Evolutionary conservation across 2,113 vertebrate genomes (phyloP), one percentile per base, ranked within the genome.

Genomic region (Malaclemys terrapin): DNA sequence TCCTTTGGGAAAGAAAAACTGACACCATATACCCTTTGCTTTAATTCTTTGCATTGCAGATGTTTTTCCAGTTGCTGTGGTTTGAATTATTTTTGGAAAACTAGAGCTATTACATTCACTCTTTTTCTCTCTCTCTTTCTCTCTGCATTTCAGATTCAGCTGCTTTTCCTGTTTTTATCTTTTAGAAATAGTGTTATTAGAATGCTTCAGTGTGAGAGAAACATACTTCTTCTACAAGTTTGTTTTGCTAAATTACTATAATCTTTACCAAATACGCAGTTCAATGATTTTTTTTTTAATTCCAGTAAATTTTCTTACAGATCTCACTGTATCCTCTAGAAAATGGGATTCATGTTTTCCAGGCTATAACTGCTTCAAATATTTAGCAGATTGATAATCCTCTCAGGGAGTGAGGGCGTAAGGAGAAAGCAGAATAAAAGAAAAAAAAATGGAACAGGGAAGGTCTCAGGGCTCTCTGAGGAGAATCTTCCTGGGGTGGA

Each of bases 71-170:
- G 65, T 96, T 91, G 91, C 88, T 76, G 94, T 91, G 42, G 57
- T 94, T 91, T 90, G 91, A 95, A 93, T 93, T 97, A 45, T n/a
- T 96, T 65, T 90, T 94, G 84, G 79, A 94, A 95, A 65, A 88
- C 69, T 42, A 45, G 24, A 25, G 17, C 85, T 93, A 91, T 52
- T 84, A 95, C 81, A 91, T 3, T 59, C 8, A 86, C 56, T 42
- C 0, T 1, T 6, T 88, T 52, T 42, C 0, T 1, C 80, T 69
- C 24, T 59, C 47, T 79, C 12, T 27, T 24, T 69, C 52, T 69
- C 35, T 82, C 83, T 0, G 0, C 93, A 29, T 35, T 93, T 93
- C 91, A 85, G 83, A 80, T 95, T 97, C 94, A 87, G 84, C 57
- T 59, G 35, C 83, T 83, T 90, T 93, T 96, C 94, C 6, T 93